Conservation (phyloP, 2,113 vertebrate species). For the Electrona antarctica region DNA sequence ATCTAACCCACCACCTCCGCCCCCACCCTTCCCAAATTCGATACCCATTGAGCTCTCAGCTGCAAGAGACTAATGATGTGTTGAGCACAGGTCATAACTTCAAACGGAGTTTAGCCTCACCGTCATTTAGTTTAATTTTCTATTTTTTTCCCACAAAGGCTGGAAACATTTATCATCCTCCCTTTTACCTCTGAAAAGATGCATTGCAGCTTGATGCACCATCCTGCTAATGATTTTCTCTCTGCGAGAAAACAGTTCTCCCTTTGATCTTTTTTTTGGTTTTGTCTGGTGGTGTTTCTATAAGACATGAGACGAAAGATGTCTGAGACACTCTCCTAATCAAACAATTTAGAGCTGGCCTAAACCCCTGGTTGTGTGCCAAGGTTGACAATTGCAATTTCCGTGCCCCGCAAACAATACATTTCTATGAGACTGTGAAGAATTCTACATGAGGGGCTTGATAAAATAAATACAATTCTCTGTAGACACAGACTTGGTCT, state of each 20-base stretch:
- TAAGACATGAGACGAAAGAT: too few relatives aligned
- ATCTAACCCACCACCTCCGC: not conserved
- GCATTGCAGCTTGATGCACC: conserved; percentile 5
- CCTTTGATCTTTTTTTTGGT: conserved; percentile 1
- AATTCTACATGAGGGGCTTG: conserved; percentile 23
- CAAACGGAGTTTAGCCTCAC: conserved; percentile 30
- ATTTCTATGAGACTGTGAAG: conserved; percentile 22
- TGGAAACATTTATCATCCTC: conserved; percentile 17
- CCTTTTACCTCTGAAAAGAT: not conserved
- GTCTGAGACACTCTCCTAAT: too few relatives aligned
- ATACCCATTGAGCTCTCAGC: conserved; percentile 15
- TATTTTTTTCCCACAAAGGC: not conserved
- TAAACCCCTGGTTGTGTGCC: too few relatives aligned
- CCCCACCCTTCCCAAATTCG: conserved; percentile 24
- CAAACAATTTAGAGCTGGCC: too few relatives aligned
- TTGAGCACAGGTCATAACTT: conserved; percentile 49
- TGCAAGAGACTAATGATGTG: conserved; percentile 33
- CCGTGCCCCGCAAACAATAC: too few relatives aligned
- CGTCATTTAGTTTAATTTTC: not conserved
- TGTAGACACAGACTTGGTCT: conserved; percentile 22
- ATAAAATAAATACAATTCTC: not conserved
- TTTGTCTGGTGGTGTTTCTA: not conserved
- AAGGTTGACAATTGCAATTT: too few relatives aligned
- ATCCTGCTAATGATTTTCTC: not conserved
- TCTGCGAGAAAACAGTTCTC: not conserved